Conservation (phyloP, 1,140 invertebrate genomes). For the Pantala flavescens region DNA sequence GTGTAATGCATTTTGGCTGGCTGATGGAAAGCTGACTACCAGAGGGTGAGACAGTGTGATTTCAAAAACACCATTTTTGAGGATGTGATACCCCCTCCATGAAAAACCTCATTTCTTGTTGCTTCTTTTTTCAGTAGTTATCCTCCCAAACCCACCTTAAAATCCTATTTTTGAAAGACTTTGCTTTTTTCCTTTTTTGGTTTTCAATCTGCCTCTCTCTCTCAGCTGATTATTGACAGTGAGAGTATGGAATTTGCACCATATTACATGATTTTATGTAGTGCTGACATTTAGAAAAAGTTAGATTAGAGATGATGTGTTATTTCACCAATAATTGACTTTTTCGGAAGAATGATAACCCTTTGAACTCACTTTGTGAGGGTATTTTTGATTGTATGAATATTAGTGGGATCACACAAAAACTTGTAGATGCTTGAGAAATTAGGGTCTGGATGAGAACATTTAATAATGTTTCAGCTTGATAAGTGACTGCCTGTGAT, state of each 20-base stretch:
- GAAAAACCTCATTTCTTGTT: conserved; percentile 15
- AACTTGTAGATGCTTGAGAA: background rate
- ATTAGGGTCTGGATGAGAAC: background rate
- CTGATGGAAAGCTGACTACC: background rate
- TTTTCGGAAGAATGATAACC: background rate
- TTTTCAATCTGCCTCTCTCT: conserved; percentile 12
- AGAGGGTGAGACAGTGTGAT: background rate
- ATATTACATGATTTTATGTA: conserved; percentile 14
- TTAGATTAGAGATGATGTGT: background rate
- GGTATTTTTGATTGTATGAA: background rate
- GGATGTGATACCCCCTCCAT: background rate
- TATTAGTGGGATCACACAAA: background rate
- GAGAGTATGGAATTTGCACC: conserved; percentile 16
- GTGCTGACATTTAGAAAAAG: conserved; percentile 10
- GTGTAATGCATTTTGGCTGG: background rate
- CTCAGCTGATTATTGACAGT: conserved; percentile 15
- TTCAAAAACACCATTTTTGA: background rate
- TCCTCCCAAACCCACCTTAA: conserved; percentile 11
- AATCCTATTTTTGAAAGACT: conserved; percentile 20
- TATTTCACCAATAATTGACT: background rate
- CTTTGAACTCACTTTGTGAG: background rate
- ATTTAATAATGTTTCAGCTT: too few species aligned
- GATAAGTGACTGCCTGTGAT: too few species aligned
- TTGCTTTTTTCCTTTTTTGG: conserved; percentile 26
- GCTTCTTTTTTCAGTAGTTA: conserved; percentile 17